Evolutionary conservation across 30 jellyfish, hydroid and myxozoan genomes (phyloP).

Genomic region (Aurelia sp.): DNA sequence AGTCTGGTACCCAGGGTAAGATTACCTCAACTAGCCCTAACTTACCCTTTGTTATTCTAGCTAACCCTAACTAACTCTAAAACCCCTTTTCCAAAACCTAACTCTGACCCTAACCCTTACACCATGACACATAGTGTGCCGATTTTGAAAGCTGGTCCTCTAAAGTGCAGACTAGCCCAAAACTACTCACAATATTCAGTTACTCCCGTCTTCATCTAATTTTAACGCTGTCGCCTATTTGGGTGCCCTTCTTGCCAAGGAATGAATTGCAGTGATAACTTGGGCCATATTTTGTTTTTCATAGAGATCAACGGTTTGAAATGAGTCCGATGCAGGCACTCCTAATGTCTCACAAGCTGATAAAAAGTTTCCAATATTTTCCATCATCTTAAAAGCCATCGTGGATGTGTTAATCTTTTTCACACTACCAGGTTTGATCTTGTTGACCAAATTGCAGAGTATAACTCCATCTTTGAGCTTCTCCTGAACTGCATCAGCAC

Average conservation of each 20-base stretch:
- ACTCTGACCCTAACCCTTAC: no score
- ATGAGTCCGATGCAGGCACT: slow-evolving; percentile 65
- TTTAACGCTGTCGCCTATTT: slow-evolving; percentile 54
- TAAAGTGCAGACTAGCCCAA: no score
- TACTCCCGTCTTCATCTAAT: slow-evolving; percentile 43
- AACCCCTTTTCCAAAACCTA: no score
- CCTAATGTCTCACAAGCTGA: slow-evolving; percentile 75
- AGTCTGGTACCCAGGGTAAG: no score
- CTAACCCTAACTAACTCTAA: no score
- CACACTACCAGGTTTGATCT: slow-evolving; percentile 81
- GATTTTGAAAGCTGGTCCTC: no score
- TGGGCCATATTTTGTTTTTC: slow-evolving; percentile 96
- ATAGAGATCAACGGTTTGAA: slow-evolving; percentile 92
- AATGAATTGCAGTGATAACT: slow-evolving; percentile 86
- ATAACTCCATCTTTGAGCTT: slow-evolving; percentile 11
- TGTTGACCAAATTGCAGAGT: slow-evolving; percentile 81
- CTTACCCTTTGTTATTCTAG: no score
- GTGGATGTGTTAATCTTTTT: slow-evolving; percentile 71
- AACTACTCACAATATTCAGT: no score
- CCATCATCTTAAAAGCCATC: slow-evolving; percentile 37
- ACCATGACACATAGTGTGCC: no score
- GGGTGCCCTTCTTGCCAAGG: slow-evolving; percentile 89
- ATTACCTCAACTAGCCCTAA: no score
- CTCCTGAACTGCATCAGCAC: no score
- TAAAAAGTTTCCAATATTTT: slow-evolving; percentile 81